Evolutionary conservation across 2,113 vertebrate genomes (phyloP), one percentile per base, ranked within the genome.

Genomic region (Semnopithecus entellus): DNA sequence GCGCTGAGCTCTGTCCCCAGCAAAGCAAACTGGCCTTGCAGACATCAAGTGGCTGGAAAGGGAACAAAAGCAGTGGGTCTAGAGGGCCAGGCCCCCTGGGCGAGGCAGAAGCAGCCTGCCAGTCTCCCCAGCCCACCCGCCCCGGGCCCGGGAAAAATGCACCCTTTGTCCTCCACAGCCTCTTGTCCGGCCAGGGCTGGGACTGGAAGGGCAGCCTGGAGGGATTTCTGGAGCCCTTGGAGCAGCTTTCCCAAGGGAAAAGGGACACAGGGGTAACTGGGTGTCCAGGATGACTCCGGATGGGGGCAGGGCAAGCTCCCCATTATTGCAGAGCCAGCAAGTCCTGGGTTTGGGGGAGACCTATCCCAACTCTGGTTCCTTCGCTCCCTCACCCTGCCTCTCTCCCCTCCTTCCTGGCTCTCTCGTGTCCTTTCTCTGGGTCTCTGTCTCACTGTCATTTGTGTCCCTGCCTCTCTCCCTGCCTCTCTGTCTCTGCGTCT

Each of bases 241-340:
- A 75, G 72, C n/a, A 30, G 85, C 52, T 90, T 97, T 97, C 97
- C 95, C 96, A 95, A 94, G 97, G 96, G 97, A 97, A 98, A 92
- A 85, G n/a, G 72, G 50, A 48, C 23, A 6, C 30, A 13, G 72
- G 38, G 25, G 48, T 0, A 2, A 23, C 75, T 32, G 59, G 35
- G 78, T 64, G 55, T 57, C 78, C 5, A 0, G 45, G 64, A 30
- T 22, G 59, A 27, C 82, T 79, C 81, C 3, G 1, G 38, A 0
- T 50, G 27, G 82, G 83, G 55, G 38, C 72, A 35, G 64, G 52
- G 61, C 35, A 81, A 25, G 75, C 76, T 25, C 23, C 59, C 81
- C 8, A 4, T 18, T 22, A 8, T 81, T 83, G 18, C 4, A 43
- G 27, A 18, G 35, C 87, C 27, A 12, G 48, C 73, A 1, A 9